phyloP scores from a whole-genome alignment of 2,888 invertebrate species.

The Meganola albula region DNA sequence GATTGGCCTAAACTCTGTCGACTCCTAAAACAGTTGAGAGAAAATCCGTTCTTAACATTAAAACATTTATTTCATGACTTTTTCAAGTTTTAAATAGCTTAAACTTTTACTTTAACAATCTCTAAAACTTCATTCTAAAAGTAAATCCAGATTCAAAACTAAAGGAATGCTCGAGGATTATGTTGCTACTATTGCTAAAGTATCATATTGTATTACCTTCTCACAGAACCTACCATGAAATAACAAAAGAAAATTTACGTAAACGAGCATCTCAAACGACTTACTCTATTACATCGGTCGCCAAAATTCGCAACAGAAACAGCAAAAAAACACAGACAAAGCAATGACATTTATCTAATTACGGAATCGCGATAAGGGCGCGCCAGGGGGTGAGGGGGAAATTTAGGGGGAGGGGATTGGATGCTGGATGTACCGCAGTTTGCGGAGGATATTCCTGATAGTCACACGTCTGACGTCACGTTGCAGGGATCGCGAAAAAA shows the following conservation, averaged over 20 bases:
- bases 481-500: conserved; percentile 13
- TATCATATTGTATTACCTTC: no score
- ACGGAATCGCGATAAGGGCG: conserved; percentile 67
- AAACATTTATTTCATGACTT: no score
- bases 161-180: no score
- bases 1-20: no score
- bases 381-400: conserved; percentile 35
- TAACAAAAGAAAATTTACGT: conserved; percentile 34
- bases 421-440: conserved; percentile 63
- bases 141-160: no score
- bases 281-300: conserved; percentile 45
- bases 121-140: no score
- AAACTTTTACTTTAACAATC: no score
- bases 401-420: conserved; percentile 32
- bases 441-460: conserved; percentile 25
- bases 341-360: conserved; percentile 76
- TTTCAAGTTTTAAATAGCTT: no score
- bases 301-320: conserved; percentile 44
- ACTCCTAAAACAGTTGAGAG: no score
- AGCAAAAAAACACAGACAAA: conserved; percentile 52
- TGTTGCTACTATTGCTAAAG: no score
- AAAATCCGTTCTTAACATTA: no score
- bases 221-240: no score
- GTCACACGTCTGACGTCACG: conserved; percentile 22
- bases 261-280: conserved; percentile 38